Conservation (phyloP, 2,113 vertebrate genomes). For the Noturus placidus region DNA sequence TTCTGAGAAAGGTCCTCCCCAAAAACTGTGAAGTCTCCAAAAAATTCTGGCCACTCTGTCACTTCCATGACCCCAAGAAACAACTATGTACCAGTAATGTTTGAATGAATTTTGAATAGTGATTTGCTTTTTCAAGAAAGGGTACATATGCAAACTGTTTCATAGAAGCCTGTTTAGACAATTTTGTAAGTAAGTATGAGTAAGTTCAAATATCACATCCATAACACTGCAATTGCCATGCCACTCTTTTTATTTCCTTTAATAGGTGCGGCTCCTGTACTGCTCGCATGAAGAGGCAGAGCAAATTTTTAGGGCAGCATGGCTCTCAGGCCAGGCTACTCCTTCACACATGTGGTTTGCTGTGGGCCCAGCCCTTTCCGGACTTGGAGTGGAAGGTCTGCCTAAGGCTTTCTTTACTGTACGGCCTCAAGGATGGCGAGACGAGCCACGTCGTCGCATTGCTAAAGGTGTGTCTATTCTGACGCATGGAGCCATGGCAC, state of each 20-base stretch:
- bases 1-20: background rate
- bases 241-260: background rate
- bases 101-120: background rate
- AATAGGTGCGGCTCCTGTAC: constrained; percentile 86
- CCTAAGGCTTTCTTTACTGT: constrained; percentile 87
- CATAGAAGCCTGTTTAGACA: background rate
- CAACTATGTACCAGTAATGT: background rate
- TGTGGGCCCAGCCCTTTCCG: constrained; percentile 83
- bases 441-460: constrained; percentile 82
- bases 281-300: constrained; percentile 89
- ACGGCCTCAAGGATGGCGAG: constrained; percentile 88
- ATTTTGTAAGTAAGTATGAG: background rate
- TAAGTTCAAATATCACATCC: background rate
- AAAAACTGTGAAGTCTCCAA: background rate
- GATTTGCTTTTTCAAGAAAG: background rate
- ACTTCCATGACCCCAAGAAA: background rate
- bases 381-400: constrained; percentile 79
- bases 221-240: background rate
- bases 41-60: background rate
- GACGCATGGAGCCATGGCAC: constrained; percentile 86
- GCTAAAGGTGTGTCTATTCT: constrained; percentile 88
- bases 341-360: constrained; percentile 93
- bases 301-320: constrained; percentile 82
- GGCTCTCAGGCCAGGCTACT: constrained; percentile 80
- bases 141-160: background rate